A percentile compares a stretch with the other conserved stretches of the same genome.
Evolutionary conservation across 2,797 vertebrate genomes (phyloP).

Genomic region (Chloroceryle inda): DNA sequence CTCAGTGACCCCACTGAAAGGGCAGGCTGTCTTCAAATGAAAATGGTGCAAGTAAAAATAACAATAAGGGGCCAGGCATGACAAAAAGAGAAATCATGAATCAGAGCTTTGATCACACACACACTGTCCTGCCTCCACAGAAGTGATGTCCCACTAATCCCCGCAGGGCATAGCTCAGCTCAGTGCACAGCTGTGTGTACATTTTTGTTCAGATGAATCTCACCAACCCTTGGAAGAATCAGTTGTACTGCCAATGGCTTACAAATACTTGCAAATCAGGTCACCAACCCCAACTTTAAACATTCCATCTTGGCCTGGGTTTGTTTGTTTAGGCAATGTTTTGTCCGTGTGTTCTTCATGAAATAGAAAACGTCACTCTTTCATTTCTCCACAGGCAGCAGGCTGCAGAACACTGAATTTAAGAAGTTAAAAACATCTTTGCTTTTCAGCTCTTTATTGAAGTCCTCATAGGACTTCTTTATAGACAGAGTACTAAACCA

Average conservation of each 20-base stretch:
- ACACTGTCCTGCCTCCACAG: not conserved
- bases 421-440: not conserved
- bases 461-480: constrained; percentile 6
- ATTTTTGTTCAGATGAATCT: not conserved
- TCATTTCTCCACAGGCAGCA: not conserved
- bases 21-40: not conserved
- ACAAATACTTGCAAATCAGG: constrained; percentile 10
- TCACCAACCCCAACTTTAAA: not conserved
- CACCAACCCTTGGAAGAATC: not conserved
- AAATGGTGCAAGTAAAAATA: not conserved
- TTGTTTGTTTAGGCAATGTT: not conserved
- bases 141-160: not conserved
- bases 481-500: constrained; percentile 29
- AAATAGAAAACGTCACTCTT: not conserved
- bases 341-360: not conserved
- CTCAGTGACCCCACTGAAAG: not conserved
- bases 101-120: not conserved
- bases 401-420: not conserved
- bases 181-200: not conserved
- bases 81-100: not conserved
- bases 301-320: not conserved
- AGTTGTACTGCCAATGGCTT: not conserved
- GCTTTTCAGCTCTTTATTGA: not conserved
- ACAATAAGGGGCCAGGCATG: not conserved
- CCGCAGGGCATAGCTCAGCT: not conserved